phyloP scores from a whole-genome alignment of 2,888 invertebrate genomes.

The Agriopis leucophaearia region DNA sequence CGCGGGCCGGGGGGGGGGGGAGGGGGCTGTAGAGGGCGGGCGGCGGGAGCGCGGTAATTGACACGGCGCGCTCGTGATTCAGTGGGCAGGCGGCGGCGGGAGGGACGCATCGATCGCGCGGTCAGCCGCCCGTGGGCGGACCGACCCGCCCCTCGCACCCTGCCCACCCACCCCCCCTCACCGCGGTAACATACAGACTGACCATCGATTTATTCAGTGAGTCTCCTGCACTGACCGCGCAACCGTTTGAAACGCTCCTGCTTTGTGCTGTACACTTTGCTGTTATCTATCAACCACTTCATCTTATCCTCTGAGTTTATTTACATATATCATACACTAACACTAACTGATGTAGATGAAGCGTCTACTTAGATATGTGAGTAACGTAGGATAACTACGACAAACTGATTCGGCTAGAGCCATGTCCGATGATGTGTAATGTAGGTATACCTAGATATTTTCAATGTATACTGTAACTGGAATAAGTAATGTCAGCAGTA shows the following conservation, averaged over 20 bases:
- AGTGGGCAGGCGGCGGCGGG: slow-evolving; percentile 45
- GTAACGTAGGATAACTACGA: too few relatives aligned
- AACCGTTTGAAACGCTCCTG: not conserved
- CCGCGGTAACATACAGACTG: too few relatives aligned
- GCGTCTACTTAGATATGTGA: too few relatives aligned
- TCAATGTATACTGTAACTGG: too few relatives aligned
- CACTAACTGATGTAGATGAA: too few relatives aligned
- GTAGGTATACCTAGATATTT: too few relatives aligned
- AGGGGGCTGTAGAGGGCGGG: slow-evolving; percentile 42
- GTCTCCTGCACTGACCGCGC: slow-evolving; percentile 14
- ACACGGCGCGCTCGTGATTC: slow-evolving; percentile 28
- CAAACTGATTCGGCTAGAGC: too few relatives aligned
- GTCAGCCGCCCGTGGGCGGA: slow-evolving; percentile 24
- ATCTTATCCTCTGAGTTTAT: too few relatives aligned
- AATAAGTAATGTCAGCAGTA: too few relatives aligned
- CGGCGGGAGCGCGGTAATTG: slow-evolving; percentile 28
- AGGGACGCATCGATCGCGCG: slow-evolving; percentile 33
- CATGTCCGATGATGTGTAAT: too few relatives aligned
- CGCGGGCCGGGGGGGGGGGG: slow-evolving; percentile 43
- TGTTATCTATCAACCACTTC: too few relatives aligned
- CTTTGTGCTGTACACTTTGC: not conserved
- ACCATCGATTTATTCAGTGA: slow-evolving; percentile 11
- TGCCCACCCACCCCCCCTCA: slow-evolving; percentile 43
- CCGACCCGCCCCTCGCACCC: slow-evolving; percentile 45
- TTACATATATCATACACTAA: too few relatives aligned